phyloP scores from a whole-genome alignment of 1,140 invertebrate species.

The Dysdera silvatica region DNA sequence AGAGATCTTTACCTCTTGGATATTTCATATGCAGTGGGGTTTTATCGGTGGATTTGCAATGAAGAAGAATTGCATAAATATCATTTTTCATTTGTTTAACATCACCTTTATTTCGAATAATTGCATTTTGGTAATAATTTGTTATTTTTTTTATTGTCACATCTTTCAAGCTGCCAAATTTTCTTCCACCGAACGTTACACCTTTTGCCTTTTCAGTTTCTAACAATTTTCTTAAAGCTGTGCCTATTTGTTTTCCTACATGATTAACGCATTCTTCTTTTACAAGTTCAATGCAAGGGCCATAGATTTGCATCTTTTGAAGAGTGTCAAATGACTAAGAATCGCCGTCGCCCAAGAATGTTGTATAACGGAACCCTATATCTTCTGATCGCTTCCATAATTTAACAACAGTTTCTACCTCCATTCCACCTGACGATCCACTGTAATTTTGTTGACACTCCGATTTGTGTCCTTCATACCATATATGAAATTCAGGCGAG shows the following conservation, averaged over 20 bases:
- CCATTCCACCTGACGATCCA: neutral
- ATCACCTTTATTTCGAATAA: too few relatives aligned
- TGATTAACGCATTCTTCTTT: neutral
- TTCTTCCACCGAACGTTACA: too few relatives aligned
- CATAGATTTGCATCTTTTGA: neutral
- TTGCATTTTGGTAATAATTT: too few relatives aligned
- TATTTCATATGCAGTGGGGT: too few relatives aligned
- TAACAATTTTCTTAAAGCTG: too few relatives aligned
- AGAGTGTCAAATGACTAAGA: neutral
- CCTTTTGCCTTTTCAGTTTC: too few relatives aligned
- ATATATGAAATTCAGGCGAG: neutral
- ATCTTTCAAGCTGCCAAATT: too few relatives aligned
- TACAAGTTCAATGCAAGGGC: neutral
- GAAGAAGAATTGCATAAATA: too few relatives aligned
- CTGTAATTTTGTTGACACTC: neutral
- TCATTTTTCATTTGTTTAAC: too few relatives aligned
- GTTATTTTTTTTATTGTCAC: too few relatives aligned
- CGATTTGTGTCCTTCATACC: neutral
- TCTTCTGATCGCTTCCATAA: neutral
- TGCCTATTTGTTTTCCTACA: neutral
- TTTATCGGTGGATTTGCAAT: too few relatives aligned
- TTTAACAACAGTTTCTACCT: neutral
- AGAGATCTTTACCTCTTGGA: too few relatives aligned
- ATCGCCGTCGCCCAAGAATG: neutral
- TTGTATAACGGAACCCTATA: neutral